A percentile compares a stretch with the other conserved stretches of the same genome.
These are phyloP conservation scores for Tinea pellionella DNA, from an alignment of 2,888 invertebrate genomes.

Conservation along the genomic window DNA sequence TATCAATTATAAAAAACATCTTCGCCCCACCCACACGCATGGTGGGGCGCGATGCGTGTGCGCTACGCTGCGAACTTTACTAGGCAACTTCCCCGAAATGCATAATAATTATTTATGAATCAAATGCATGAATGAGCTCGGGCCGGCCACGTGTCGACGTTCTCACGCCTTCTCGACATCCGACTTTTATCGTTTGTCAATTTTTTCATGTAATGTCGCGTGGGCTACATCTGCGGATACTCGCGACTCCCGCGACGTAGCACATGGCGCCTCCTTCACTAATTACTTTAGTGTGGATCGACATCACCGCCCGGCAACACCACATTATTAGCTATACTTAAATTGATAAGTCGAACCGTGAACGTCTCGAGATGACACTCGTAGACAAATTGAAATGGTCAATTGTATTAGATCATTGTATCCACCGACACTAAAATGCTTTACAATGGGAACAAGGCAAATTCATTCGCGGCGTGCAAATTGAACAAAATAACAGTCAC, in stretches of 20 bases:
- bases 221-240: slow-evolving; percentile 53
- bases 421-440: slow-evolving; percentile 31
- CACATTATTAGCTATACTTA: background rate
- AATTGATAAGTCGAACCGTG: background rate
- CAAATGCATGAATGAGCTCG: slow-evolving; percentile 64
- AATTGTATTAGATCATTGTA: slow-evolving; percentile 7
- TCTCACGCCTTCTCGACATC: slow-evolving; percentile 49
- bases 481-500: slow-evolving; percentile 42
- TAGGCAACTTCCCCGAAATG: slow-evolving; percentile 6
- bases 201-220: slow-evolving; percentile 44
- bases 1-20: background rate
- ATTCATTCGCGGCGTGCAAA: slow-evolving; percentile 46
- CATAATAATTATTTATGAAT: slow-evolving; percentile 46
- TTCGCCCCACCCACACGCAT: background rate
- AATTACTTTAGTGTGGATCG: slow-evolving; percentile 51
- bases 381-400: slow-evolving; percentile 3
- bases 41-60: background rate
- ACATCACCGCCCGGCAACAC: slow-evolving; percentile 14
- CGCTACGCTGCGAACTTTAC: background rate
- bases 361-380: background rate
- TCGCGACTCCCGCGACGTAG: slow-evolving; percentile 39
- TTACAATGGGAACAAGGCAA: slow-evolving; percentile 42
- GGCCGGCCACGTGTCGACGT: slow-evolving; percentile 57
- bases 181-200: slow-evolving; percentile 46
- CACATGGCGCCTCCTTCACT: slow-evolving; percentile 57